Conservation (phyloP, 2,113 vertebrate genomes). For the Neotoma lepida region DNA sequence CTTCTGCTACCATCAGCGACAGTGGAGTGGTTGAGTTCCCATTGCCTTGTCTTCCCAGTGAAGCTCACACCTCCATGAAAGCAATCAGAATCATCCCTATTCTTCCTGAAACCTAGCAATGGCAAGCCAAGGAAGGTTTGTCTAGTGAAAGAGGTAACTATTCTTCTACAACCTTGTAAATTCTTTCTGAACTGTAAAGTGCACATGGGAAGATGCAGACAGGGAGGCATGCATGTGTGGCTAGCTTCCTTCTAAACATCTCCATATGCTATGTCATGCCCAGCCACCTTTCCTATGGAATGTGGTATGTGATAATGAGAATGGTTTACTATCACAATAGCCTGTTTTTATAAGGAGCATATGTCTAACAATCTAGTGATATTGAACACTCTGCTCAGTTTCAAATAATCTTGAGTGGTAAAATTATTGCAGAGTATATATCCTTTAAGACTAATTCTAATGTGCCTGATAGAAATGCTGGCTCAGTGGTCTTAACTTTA, state of each 20-base stretch:
- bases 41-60: background rate
- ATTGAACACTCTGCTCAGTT: constrained; percentile 3
- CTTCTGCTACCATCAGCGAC: background rate
- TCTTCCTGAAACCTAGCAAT: background rate
- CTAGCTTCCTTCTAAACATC: constrained; percentile 2
- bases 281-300: background rate
- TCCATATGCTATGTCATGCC: background rate
- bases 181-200: constrained; percentile 44
- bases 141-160: background rate
- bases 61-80: background rate
- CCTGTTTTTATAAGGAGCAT: constrained; percentile 18
- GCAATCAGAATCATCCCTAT: background rate
- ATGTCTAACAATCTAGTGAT: background rate
- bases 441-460: background rate
- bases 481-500: background rate
- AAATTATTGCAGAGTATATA: background rate
- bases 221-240: background rate
- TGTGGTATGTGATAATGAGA: constrained; percentile 7
- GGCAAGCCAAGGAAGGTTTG: background rate
- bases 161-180: background rate
- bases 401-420: background rate
- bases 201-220: background rate
- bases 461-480: background rate
- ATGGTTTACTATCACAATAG: constrained; percentile 20
- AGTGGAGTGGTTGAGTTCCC: background rate